A percentile compares a stretch with the other conserved stretches of the same genome.
phyloP scores from a whole-genome alignment of 2,888 invertebrate genomes.

The Sinopyrophorus schimmeli region DNA sequence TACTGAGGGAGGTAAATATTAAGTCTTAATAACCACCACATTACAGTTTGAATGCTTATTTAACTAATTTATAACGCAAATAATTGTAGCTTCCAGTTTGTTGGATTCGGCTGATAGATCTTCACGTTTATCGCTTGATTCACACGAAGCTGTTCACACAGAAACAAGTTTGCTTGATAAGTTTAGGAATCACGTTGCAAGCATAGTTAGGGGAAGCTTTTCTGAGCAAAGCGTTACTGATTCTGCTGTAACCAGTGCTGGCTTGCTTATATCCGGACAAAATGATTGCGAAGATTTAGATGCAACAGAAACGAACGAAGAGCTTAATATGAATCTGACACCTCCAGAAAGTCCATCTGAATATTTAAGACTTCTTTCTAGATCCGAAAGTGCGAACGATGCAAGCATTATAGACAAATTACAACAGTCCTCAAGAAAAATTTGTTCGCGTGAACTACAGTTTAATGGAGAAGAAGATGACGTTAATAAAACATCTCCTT shows the following conservation, averaged over 20 bases:
- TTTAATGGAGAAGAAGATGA: conserved; percentile 58
- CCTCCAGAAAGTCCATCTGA: conserved; percentile 67
- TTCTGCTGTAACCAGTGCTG: conserved; percentile 34
- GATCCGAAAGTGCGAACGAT: conserved; percentile 79
- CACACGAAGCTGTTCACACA: conserved; percentile 50
- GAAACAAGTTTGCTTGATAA: conserved; percentile 59
- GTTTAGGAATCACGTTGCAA: conserved; percentile 63
- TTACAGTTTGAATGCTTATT: neutral
- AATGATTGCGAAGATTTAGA: conserved; percentile 27
- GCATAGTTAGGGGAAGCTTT: conserved; percentile 62
- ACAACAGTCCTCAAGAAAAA: conserved; percentile 58
- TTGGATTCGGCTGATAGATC: conserved; percentile 50
- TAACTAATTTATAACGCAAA: too few relatives aligned
- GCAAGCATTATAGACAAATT: conserved; percentile 74
- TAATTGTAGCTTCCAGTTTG: conserved; percentile 43
- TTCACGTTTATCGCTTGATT: conserved; percentile 53
- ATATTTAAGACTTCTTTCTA: conserved; percentile 60
- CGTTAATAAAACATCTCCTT: conserved; percentile 27
- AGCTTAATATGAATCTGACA: conserved; percentile 43
- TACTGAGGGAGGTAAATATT: conserved; percentile 52
- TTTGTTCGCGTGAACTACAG: conserved; percentile 61
- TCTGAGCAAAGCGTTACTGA: conserved; percentile 42
- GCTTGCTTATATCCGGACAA: conserved; percentile 21
- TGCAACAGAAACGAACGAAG: conserved; percentile 23
- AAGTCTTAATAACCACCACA: too few relatives aligned